Conservation (phyloP, 2,888 invertebrate species). For the Chalcosyrphus nemorum region DNA sequence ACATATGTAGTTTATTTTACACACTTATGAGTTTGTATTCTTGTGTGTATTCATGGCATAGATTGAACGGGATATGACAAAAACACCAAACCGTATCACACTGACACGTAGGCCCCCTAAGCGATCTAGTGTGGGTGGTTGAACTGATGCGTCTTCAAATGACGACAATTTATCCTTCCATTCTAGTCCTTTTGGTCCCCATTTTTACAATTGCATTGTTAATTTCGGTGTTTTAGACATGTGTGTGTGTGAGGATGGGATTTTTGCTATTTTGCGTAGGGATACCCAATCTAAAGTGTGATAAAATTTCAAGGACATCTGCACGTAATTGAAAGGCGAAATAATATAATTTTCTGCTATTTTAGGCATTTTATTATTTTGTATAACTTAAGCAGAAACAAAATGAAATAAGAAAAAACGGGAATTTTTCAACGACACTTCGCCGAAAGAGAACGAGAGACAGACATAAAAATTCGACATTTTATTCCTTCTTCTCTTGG, state of each 20-base stretch:
- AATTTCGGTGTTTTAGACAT: not conserved
- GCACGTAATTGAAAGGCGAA: not conserved
- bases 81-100: not conserved
- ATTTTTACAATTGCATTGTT: slow-evolving; percentile 2
- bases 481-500: not conserved
- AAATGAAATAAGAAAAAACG: not conserved
- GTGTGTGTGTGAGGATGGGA: not conserved
- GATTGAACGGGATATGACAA: not conserved
- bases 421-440: not conserved
- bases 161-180: not conserved
- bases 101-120: not conserved
- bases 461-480: not conserved
- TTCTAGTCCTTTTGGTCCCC: not conserved
- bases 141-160: not conserved
- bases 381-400: not conserved
- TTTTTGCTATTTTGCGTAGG: not conserved
- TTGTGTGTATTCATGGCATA: not conserved
- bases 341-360: not conserved
- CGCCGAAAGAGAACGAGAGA: not conserved
- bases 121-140: not conserved
- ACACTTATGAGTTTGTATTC: not conserved
- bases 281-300: not conserved
- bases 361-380: slow-evolving; percentile 20
- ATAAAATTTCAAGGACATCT: slow-evolving; percentile 5
- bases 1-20: slow-evolving; percentile 11